Evolutionary conservation across 92 coral and sea anemone genomes (phyloP), one percentile per base, ranked within the genome.

Genomic region (Zoanthus solanderi): DNA sequence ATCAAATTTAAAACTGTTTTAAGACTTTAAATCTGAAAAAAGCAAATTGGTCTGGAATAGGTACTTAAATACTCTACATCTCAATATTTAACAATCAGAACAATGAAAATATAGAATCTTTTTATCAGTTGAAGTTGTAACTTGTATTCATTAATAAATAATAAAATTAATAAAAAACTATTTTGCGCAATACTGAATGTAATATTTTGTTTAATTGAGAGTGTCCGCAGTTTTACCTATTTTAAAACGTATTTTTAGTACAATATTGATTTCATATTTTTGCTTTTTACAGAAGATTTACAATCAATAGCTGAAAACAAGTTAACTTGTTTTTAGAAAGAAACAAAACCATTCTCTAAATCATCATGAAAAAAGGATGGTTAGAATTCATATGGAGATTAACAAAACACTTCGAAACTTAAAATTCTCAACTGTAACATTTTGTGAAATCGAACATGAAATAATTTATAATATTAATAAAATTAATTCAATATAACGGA

Each of bases 251-350:
- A 63, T 63, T 63, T 61, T 63, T 63, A 63, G 69, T 63, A 17
- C 30, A 23, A 63, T 18, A 17, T 63, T 63, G 69, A 63, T n/a
- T n/a, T 63, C 69, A 63, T 63, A 63, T n/a, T 63, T 63, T n/a
- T 63, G 7, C 8, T n/a, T 63, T 63, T 63, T 63, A 63, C 69
- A 63, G 30, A 63, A 63, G 69, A 63, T 63, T 63, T 63, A 63
- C 69, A n/a, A 60, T 57, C 23, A 60, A 60, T 60, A 60, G 67
- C 67, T 60, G 28, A 15, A 60, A 60, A 15, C 23, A 60, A 60
- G 67, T 60, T 60, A 60, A 16, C 67, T 60, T 60, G 14, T 6
- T 6, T 60, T 60, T 60, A 23, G 16, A 60, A 17, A n/a, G 18
- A 63, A 34, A n/a, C 69, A 63, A 63, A n/a, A 63, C 31, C 31